Percentiles rank a stretch among this genome's conserved stretches.
Conservation (phyloP, 2,888 invertebrate genomes). For the Lithophane leautieri region DNA sequence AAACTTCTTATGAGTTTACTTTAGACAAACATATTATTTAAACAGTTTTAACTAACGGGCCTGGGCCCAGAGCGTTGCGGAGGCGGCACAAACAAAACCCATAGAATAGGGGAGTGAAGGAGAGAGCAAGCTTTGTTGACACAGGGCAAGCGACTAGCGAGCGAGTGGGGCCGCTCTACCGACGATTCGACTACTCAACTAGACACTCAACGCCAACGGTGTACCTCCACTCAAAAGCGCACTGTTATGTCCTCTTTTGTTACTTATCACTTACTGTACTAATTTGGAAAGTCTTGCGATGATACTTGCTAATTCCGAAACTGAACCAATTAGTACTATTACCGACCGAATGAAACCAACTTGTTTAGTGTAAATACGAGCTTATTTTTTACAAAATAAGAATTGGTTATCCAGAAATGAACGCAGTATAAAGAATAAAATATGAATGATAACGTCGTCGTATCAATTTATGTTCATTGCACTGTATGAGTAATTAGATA, state of each 20-base stretch:
- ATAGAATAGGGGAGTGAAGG: slow-evolving; percentile 82
- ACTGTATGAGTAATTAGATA: slow-evolving; percentile 57
- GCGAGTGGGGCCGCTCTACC: slow-evolving; percentile 65
- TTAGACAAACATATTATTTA: slow-evolving; percentile 30
- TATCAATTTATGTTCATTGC: slow-evolving; percentile 39
- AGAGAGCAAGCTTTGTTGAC: slow-evolving; percentile 87
- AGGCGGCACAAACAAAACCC: slow-evolving; percentile 82
- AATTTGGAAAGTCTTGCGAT: slow-evolving; percentile 56
- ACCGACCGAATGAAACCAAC: slow-evolving; percentile 33
- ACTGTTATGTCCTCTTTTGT: slow-evolving; percentile 71
- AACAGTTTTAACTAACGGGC: slow-evolving; percentile 68
- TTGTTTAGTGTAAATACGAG: slow-evolving; percentile 19
- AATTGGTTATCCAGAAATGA: slow-evolving; percentile 11
- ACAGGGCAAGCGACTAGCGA: slow-evolving; percentile 77
- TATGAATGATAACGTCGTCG: slow-evolving; percentile 46
- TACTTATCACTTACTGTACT: slow-evolving; percentile 40
- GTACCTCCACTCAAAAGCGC: slow-evolving; percentile 70
- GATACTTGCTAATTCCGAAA: slow-evolving; percentile 48
- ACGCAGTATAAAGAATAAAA: slow-evolving; percentile 37
- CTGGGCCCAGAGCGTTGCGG: slow-evolving; percentile 70
- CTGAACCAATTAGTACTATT: slow-evolving; percentile 46
- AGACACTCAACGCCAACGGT: slow-evolving; percentile 57
- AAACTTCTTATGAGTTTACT: slow-evolving; percentile 33
- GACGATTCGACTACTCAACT: slow-evolving; percentile 64
- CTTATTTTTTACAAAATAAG: slow-evolving; percentile 7